These are phyloP conservation scores for Tenualosa ilisha DNA, from an alignment of 2,797 vertebrate species.

Conservation along the genomic window DNA sequence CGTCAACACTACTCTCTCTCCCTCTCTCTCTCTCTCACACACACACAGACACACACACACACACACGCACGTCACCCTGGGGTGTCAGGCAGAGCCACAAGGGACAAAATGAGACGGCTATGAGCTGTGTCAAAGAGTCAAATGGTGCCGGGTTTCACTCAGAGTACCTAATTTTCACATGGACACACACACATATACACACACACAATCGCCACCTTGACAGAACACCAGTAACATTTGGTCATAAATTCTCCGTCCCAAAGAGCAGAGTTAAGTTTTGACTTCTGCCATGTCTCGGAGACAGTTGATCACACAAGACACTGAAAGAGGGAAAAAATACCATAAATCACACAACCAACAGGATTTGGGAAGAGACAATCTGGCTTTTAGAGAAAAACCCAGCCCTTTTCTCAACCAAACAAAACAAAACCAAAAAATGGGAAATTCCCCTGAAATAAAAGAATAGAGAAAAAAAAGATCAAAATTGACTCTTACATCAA, in stretches of 20 bases:
- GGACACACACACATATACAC: not conserved
- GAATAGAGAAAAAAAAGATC: not conserved
- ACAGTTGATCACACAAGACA: constrained; percentile 21
- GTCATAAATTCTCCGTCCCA: constrained; percentile 68
- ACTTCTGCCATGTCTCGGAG: constrained; percentile 32
- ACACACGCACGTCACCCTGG: constrained; percentile 44
- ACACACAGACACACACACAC: constrained; percentile 9
- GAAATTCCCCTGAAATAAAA: not conserved
- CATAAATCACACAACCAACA: constrained; percentile 19
- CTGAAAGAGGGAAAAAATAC: constrained; percentile 50
- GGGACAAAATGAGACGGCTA: constrained; percentile 43
- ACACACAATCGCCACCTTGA: not conserved
- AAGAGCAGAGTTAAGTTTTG: constrained; percentile 40
- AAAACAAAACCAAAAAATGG: not conserved
- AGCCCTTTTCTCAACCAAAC: not conserved
- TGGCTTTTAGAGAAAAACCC: not conserved
- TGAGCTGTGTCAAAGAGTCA: constrained; percentile 48
- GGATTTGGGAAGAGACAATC: not conserved
- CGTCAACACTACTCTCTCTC: constrained; percentile 48
- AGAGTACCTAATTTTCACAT: not conserved
- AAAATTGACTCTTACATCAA: not conserved
- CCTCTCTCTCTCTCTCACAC: not conserved
- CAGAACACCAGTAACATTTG: constrained; percentile 41
- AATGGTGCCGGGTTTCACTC: constrained; percentile 64
- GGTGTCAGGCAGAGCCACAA: constrained; percentile 49